A percentile compares a stretch with the other conserved stretches of the same genome.
phyloP scores from a whole-genome alignment of 2,113 vertebrate species.

The Trematocara marginatum region DNA sequence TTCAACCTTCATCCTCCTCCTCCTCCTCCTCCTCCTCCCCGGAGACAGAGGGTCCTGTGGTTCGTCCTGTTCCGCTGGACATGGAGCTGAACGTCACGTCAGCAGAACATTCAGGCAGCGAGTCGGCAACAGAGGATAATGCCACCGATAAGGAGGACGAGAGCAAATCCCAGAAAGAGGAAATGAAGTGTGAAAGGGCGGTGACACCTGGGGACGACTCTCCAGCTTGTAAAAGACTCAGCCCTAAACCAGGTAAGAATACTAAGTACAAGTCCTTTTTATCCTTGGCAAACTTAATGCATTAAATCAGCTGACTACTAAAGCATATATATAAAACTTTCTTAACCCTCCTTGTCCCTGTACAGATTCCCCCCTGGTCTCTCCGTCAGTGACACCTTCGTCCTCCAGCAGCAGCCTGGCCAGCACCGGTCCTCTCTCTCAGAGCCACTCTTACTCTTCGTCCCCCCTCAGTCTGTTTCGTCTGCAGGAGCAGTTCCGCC shows the following conservation, averaged over 20 bases:
- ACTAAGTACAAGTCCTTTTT: not conserved
- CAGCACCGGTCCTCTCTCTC: slow-evolving; percentile 74
- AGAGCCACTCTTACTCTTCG: slow-evolving; percentile 92
- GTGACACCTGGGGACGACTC: slow-evolving; percentile 74
- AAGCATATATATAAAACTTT: not conserved
- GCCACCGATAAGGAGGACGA: slow-evolving; percentile 84
- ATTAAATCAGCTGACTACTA: not conserved
- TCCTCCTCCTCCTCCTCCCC: slow-evolving; percentile 58
- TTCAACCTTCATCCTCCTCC: slow-evolving; percentile 66
- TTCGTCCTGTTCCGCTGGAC: slow-evolving; percentile 61
- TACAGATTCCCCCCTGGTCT: slow-evolving; percentile 84
- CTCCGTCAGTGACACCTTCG: slow-evolving; percentile 74
- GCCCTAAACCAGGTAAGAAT: slow-evolving; percentile 89
- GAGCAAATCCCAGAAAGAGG: slow-evolving; percentile 76
- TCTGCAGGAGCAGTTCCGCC: slow-evolving; percentile 97
- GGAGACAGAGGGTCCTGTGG: slow-evolving; percentile 73
- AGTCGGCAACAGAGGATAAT: slow-evolving; percentile 90
- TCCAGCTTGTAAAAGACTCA: slow-evolving; percentile 84
- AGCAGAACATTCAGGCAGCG: slow-evolving; percentile 90
- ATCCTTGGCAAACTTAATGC: not conserved
- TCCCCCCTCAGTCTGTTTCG: slow-evolving; percentile 97
- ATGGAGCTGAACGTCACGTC: slow-evolving; percentile 88
- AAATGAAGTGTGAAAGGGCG: slow-evolving; percentile 82
- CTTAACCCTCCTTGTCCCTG: slow-evolving; percentile 1
- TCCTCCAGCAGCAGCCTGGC: slow-evolving; percentile 73